Percentiles rank a stretch among this genome's conserved stretches.
Conservation (phyloP, 2,888 invertebrate genomes). For the Chironomus tentans region DNA sequence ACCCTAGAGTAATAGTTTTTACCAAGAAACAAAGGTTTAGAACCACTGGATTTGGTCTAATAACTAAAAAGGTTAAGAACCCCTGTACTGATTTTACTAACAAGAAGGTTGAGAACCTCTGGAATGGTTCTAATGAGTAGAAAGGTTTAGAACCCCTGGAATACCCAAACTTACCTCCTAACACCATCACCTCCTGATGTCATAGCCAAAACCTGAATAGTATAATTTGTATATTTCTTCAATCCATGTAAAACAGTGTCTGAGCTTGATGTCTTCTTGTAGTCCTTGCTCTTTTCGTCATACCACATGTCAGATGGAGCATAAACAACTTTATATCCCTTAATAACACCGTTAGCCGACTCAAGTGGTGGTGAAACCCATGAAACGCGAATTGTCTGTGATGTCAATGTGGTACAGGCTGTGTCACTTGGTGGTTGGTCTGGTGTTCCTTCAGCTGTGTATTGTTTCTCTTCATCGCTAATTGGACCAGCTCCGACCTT, state of each 20-base stretch:
- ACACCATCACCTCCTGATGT: constrained; percentile 94
- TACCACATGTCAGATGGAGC: constrained; percentile 85
- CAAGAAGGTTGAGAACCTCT: not conserved
- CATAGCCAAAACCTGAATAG: constrained; percentile 90
- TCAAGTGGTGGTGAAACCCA: constrained; percentile 91
- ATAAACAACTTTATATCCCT: constrained; percentile 90
- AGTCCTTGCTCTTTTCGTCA: constrained; percentile 86
- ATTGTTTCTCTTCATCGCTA: constrained; percentile 79
- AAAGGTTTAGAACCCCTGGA: constrained; percentile 48
- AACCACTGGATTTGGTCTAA: too few relatives aligned
- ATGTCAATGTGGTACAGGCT: constrained; percentile 84
- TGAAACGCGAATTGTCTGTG: constrained; percentile 86
- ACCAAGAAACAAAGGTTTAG: too few relatives aligned
- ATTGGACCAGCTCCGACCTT: constrained; percentile 88
- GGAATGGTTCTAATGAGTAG: not conserved
- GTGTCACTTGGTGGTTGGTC: constrained; percentile 88
- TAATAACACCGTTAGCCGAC: constrained; percentile 88
- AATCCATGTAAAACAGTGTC: constrained; percentile 89
- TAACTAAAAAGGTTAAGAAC: too few relatives aligned
- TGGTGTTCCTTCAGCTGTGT: constrained; percentile 89
- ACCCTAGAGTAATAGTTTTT: too few relatives aligned
- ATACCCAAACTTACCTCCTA: constrained; percentile 38
- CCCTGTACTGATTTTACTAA: too few relatives aligned
- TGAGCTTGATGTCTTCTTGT: constrained; percentile 84
- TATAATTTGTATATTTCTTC: constrained; percentile 93